A percentile compares a stretch with the other conserved stretches of the same genome.
phyloP scores from a whole-genome alignment of 2,113 vertebrate genomes.

The Phaethornis superciliosus region DNA sequence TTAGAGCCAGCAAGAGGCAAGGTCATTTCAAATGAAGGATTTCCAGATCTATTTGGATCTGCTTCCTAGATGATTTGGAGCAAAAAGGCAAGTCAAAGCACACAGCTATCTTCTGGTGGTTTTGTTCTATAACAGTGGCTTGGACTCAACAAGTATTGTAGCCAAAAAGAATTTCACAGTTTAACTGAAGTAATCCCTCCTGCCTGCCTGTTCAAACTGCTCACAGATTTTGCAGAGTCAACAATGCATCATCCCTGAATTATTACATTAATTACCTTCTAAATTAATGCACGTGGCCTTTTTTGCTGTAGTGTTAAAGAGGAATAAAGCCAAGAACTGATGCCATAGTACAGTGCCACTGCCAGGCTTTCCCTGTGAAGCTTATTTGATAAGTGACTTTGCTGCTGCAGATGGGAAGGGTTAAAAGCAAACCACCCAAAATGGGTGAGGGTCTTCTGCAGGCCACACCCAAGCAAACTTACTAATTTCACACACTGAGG shows the following conservation, averaged over 20 bases:
- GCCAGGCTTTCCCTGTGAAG: neutral
- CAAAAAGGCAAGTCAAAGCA: neutral
- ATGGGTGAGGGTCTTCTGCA: neutral
- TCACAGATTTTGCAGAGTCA: slow-evolving; percentile 16
- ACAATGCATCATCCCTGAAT: neutral
- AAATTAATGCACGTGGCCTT: neutral
- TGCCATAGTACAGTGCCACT: neutral
- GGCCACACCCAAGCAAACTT: neutral
- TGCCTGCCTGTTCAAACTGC: neutral
- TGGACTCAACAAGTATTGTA: neutral
- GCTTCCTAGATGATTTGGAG: neutral
- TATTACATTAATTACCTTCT: slow-evolving; percentile 15
- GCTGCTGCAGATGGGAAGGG: neutral
- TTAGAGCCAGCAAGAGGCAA: neutral
- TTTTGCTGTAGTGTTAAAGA: neutral
- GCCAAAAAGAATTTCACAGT: neutral
- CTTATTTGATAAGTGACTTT: neutral
- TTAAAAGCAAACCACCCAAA: neutral
- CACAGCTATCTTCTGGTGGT: neutral
- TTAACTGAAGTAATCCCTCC: neutral
- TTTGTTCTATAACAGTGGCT: neutral
- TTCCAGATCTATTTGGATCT: neutral
- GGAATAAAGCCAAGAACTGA: neutral
- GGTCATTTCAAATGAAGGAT: neutral
- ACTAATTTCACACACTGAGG: neutral